Percentiles rank a stretch among this genome's conserved stretches.
These are phyloP conservation scores for Drosophila mauritiana DNA, from an alignment of 1,140 invertebrate genomes.

Conservation along the genomic window DNA sequence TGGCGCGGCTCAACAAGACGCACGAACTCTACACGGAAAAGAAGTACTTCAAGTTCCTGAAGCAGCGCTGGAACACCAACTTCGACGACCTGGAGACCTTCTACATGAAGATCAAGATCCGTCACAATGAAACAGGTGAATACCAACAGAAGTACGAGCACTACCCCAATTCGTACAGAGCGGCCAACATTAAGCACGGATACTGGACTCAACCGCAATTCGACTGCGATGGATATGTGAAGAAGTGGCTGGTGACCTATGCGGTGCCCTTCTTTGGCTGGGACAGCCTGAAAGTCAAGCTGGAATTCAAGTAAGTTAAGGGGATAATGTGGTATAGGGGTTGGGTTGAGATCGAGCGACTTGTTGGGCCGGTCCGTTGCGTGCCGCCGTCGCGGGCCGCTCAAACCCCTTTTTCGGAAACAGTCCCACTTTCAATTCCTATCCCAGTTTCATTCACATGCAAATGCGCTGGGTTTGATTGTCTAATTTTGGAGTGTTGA, in stretches of 20 bases:
- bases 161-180: constrained; percentile 95
- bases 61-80: constrained; percentile 97
- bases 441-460: constrained; percentile 57
- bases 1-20: constrained; percentile 91
- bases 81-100: constrained; percentile 96
- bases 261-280: constrained; percentile 98
- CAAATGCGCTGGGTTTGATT: constrained; percentile 63
- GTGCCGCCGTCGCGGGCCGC: constrained; percentile 66
- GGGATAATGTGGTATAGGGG: constrained; percentile 20
- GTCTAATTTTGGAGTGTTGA: constrained; percentile 78
- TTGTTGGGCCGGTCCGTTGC: constrained; percentile 64
- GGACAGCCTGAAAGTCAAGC: constrained; percentile 94
- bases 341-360: constrained; percentile 13
- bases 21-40: constrained; percentile 94
- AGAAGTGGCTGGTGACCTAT: constrained; percentile 98
- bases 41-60: constrained; percentile 94
- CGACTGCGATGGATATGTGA: constrained; percentile 96
- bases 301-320: constrained; percentile 96
- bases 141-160: constrained; percentile 94
- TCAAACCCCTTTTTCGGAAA: constrained; percentile 52
- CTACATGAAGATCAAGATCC: constrained; percentile 95
- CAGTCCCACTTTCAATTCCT: constrained; percentile 41
- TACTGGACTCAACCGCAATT: constrained; percentile 97
- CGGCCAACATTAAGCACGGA: constrained; percentile 94
- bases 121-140: constrained; percentile 94